A percentile compares a stretch with the other conserved stretches of the same genome.
Conservation (phyloP, 2,113 vertebrate genomes). For the Vulpes lagopus region DNA sequence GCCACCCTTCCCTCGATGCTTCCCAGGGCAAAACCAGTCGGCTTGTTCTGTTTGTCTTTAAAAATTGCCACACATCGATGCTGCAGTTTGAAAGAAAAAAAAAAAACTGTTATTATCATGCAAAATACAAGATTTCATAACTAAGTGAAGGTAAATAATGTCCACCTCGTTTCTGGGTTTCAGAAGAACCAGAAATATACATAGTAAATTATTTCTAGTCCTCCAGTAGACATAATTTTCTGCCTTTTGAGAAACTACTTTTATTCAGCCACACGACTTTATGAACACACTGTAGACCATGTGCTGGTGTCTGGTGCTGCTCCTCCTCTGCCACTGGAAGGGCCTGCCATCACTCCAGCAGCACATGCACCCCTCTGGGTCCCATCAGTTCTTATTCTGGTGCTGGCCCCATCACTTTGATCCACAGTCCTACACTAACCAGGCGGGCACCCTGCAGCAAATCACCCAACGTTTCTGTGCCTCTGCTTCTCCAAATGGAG, state of each 20-base stretch:
- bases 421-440: too few species aligned
- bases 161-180: background rate
- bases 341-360: fast-evolving
- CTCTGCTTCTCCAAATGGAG: background rate
- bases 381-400: fast-evolving
- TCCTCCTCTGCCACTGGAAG: fast-evolving
- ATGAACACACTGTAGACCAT: fast-evolving
- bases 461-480: too few species aligned
- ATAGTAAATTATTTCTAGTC: fast-evolving
- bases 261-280: fast-evolving
- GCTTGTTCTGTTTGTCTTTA: conserved; percentile 99
- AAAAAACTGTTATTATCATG: background rate
- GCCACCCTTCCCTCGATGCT: conserved; percentile 99
- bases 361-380: fast-evolving
- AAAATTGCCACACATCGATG: conserved; percentile 99
- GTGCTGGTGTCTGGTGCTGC: fast-evolving
- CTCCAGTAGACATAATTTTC: background rate
- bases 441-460: too few species aligned
- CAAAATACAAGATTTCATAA: background rate
- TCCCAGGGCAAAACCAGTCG: conserved; percentile 98
- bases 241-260: background rate
- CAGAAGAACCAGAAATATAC: background rate
- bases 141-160: fast-evolving
- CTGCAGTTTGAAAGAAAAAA: conserved; percentile 83
- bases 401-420: fast-evolving